These are phyloP conservation scores for Macrochelys suwanniensis DNA, from an alignment of 2,797 vertebrate genomes.

Conservation along the genomic window DNA sequence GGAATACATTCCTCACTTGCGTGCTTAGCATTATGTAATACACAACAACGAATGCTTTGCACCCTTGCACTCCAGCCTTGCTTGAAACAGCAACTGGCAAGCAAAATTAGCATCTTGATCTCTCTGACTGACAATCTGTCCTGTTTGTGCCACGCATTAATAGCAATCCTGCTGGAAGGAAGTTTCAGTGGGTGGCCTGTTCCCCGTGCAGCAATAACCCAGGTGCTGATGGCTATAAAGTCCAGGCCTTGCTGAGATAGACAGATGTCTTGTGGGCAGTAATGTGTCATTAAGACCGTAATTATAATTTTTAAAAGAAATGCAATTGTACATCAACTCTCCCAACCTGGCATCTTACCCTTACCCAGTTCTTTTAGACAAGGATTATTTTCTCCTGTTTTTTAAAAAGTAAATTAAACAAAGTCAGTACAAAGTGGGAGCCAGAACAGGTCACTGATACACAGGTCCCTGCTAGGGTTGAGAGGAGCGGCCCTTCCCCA, in stretches of 20 bases:
- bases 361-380: background rate
- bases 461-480: background rate
- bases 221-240: background rate
- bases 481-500: background rate
- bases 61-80: background rate
- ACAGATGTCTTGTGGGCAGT: background rate
- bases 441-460: background rate
- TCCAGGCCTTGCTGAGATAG: background rate
- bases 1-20: background rate
- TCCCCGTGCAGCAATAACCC: background rate
- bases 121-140: background rate
- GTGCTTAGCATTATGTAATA: background rate
- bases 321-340: background rate
- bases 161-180: background rate
- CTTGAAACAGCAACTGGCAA: background rate
- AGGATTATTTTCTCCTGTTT: background rate
- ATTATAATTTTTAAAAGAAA: constrained; percentile 14
- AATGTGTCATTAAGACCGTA: background rate
- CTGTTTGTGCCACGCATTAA: background rate
- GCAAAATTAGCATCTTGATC: background rate
- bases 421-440: background rate
- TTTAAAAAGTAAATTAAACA: background rate
- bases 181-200: background rate
- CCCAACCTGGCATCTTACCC: background rate
- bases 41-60: background rate